phyloP scores from a whole-genome alignment of 1,140 invertebrate species.

The Bombus affinis region DNA sequence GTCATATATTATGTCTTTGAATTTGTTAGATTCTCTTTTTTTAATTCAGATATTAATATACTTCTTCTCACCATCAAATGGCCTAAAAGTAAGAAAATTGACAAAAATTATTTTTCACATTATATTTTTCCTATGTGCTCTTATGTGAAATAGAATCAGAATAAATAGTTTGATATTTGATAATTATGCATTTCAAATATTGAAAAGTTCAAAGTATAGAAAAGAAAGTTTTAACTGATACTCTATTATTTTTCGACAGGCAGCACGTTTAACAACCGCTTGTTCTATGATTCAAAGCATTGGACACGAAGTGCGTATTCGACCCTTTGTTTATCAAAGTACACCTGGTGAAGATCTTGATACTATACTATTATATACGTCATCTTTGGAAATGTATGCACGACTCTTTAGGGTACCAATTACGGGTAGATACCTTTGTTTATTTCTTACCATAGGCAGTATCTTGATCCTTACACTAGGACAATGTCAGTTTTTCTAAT shows the following conservation, averaged over 20 bases:
- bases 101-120: not conserved
- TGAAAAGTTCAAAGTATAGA: not conserved
- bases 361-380: conserved; percentile 89
- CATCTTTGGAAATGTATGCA: conserved; percentile 88
- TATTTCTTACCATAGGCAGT: conserved; percentile 84
- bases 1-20: not conserved
- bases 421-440: conserved; percentile 86
- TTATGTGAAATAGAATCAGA: not conserved
- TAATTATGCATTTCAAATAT: not conserved
- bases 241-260: conserved; percentile 82
- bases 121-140: not conserved
- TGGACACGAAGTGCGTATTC: conserved; percentile 89
- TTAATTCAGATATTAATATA: not conserved
- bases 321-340: conserved; percentile 90
- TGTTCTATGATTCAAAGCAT: conserved; percentile 87
- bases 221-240: conserved; percentile 13
- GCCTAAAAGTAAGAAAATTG: not conserved
- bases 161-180: not conserved
- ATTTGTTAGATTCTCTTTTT: not conserved
- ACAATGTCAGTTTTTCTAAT: conserved; percentile 84
- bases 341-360: conserved; percentile 89
- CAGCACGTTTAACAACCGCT: conserved; percentile 89
- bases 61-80: not conserved
- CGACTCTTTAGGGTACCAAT: conserved; percentile 88
- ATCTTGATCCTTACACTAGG: conserved; percentile 86